Evolutionary conservation across 1,140 invertebrate genomes (phyloP).

Genomic region (Wiebesia pumilae): DNA sequence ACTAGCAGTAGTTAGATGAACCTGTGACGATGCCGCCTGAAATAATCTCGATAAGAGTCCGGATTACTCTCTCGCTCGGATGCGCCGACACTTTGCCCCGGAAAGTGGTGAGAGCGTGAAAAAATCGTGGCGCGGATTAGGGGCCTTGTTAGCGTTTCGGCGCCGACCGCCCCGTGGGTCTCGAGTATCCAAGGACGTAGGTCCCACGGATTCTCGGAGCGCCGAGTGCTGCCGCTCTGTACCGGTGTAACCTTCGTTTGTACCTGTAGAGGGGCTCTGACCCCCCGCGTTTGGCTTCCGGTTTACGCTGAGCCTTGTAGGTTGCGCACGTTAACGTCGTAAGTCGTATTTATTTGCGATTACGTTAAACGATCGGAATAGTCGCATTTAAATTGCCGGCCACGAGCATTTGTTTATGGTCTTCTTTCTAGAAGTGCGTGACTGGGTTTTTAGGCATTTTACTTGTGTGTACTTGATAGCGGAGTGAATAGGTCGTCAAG

Average conservation of each 20-base stretch:
- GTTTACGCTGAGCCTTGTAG: not conserved
- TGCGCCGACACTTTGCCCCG: not conserved
- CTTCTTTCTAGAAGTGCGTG: not conserved
- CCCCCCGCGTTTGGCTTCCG: not conserved
- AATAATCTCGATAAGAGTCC: not conserved
- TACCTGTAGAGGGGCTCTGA: not conserved
- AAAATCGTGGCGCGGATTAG: not conserved
- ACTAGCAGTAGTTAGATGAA: too few species aligned
- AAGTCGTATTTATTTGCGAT: not conserved
- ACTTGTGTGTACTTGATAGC: too few species aligned
- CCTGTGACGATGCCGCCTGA: not conserved
- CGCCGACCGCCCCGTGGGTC: not conserved
- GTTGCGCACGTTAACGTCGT: not conserved
- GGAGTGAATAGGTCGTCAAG: too few species aligned
- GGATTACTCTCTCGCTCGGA: not conserved
- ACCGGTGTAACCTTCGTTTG: not conserved
- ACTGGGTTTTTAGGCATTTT: not conserved
- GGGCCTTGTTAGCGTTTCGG: slow-evolving; percentile 4
- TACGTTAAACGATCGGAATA: not conserved
- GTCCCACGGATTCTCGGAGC: not conserved
- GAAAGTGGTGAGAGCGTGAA: not conserved
- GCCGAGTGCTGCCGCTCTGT: not conserved
- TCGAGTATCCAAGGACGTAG: not conserved
- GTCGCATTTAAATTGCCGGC: not conserved
- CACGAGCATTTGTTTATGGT: not conserved